Base-by-base conservation (phyloP, 37 sponge, comb jelly and placozoan species). In the Aplysina aerophoba region DNA sequence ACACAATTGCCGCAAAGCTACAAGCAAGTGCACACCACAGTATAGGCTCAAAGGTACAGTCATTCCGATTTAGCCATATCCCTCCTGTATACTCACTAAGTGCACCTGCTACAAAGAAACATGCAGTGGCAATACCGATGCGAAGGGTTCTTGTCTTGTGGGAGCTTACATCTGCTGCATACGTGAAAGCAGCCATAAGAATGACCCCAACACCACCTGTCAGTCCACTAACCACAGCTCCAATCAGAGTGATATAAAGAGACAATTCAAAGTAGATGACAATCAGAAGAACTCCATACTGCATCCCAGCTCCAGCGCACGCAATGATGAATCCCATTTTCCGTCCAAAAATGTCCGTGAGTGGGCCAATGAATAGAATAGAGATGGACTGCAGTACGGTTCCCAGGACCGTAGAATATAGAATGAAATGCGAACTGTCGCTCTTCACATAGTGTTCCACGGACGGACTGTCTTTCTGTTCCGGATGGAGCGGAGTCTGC, bases 311-410 rank as follows among this genome's bases (percentile, higher is more conserved):
- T 35, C 86, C 88, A 11, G 56, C 0, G 4, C 83, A 55, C 14
- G 88, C 83, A 8, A 82, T 31, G 22, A 82, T 12, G 15, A 92
- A 41, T 5, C 85, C 37, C 8, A 64, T 78, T 36, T 68, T 82
- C 36, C 92, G 44, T n/a, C 92, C 92, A 66, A 61, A 78, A 12
- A 16, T 21, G 44, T 92, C 92, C 16, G 89, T 81, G 22, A 88
- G 37, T 2, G 89, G 86, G 21, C 89, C 89, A 24, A 83, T 15
- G 8, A 92, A 0, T n/a, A 92, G 77, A 33, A 86, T 35, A 15
- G 80, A 15, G 25, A 92, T 56, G n/a, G 88, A 30, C 17, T 75
- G 81, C 13, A 53, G 58, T 0, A 88, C 5, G 12, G 33, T 62
- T 24, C 17, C 39, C 1, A 79, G 57, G 30, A 92, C 2, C 0